Percentiles rank a stretch among this genome's conserved stretches.
Evolutionary conservation across 2,113 vertebrate species (phyloP).

Genomic region (Nanorana parkeri): DNA sequence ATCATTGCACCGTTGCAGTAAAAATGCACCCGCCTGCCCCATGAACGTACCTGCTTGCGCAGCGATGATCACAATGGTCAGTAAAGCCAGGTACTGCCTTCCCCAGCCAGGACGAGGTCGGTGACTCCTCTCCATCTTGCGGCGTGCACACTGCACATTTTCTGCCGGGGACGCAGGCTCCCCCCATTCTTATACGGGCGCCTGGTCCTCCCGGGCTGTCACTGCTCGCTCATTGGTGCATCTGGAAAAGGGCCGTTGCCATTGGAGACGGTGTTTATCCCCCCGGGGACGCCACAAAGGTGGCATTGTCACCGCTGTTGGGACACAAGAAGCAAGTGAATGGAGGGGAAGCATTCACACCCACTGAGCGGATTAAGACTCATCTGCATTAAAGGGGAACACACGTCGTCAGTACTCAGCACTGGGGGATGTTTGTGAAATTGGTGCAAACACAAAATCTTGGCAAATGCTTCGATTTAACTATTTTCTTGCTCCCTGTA

Average conservation of each 20-base stretch:
- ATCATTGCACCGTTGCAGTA: no score
- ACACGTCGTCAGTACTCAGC: neutral
- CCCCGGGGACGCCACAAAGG: slow-evolving; percentile 1
- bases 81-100: neutral
- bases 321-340: neutral
- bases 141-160: neutral
- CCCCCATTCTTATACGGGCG: slow-evolving; percentile 5
- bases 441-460: neutral
- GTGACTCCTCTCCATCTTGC: slow-evolving; percentile 10
- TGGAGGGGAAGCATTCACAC: neutral
- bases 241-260: slow-evolving; percentile 14
- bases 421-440: neutral
- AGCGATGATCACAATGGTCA: neutral
- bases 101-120: neutral
- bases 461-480: no score
- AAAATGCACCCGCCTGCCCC: no score
- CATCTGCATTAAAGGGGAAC: slow-evolving; percentile 4
- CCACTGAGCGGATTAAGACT: neutral
- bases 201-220: slow-evolving; percentile 33
- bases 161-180: neutral
- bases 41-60: slow-evolving; percentile 14
- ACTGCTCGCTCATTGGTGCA: slow-evolving; percentile 19
- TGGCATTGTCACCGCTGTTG: slow-evolving; percentile 9
- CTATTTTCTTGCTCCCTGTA: no score
- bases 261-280: slow-evolving; percentile 14